Evolutionary conservation across 2,888 invertebrate species (phyloP).

Genomic region (Nebria brevicollis): DNA sequence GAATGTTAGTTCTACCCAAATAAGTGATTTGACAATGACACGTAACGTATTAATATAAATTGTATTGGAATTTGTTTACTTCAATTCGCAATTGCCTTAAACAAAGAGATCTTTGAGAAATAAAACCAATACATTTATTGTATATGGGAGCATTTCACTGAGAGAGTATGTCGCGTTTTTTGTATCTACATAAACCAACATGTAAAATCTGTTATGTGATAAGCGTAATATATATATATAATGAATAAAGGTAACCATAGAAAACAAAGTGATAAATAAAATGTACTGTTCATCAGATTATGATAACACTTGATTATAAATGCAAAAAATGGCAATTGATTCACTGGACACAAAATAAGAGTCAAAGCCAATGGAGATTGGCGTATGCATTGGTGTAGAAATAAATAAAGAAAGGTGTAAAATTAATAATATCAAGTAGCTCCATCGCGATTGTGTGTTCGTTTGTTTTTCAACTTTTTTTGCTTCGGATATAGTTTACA

Average conservation of each 20-base stretch:
- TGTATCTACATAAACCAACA: background rate
- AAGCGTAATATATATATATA: background rate
- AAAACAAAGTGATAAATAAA: background rate
- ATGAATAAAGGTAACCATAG: background rate
- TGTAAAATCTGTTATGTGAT: background rate
- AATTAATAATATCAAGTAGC: constrained; percentile 22
- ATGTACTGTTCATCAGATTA: background rate
- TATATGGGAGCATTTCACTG: background rate
- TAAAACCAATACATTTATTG: background rate
- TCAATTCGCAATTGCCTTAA: no score
- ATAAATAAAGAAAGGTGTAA: constrained; percentile 13
- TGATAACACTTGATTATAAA: background rate
- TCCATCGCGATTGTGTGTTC: constrained; percentile 48
- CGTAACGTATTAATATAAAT: background rate
- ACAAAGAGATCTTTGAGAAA: background rate
- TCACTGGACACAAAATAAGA: background rate
- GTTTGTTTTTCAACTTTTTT: constrained; percentile 55
- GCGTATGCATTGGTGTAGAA: constrained; percentile 11
- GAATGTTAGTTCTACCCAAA: background rate
- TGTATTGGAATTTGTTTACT: background rate
- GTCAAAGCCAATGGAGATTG: background rate
- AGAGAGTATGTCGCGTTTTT: background rate
- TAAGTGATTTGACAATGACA: background rate
- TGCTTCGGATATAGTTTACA: constrained; percentile 77
- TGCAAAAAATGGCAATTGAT: background rate